phyloP scores from a whole-genome alignment of 2,888 invertebrate species.

The Drosophila borborema region DNA sequence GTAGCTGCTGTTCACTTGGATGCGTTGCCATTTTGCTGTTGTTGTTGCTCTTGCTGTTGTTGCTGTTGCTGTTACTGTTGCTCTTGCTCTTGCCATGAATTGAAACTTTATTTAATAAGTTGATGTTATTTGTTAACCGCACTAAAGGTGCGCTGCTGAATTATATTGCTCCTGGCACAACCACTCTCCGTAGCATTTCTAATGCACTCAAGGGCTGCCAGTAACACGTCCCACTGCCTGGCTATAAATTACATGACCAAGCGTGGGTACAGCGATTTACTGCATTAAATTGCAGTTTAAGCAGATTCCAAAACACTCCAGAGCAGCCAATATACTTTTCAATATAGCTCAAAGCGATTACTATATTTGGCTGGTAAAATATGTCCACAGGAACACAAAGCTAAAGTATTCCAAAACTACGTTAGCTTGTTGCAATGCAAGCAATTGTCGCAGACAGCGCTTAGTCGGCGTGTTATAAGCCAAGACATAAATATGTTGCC shows the following conservation, averaged over 20 bases:
- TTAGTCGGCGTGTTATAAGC: neutral
- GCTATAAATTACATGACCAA: conserved; percentile 46
- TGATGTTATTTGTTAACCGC: conserved; percentile 81
- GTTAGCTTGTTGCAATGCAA: neutral
- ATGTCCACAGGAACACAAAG: neutral
- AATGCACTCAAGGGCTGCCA: conserved; percentile 53
- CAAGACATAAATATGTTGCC: neutral
- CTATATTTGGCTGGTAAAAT: conserved; percentile 1
- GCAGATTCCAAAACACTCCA: conserved; percentile 10
- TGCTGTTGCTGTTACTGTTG: conserved; percentile 7
- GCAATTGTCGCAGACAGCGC: no score
- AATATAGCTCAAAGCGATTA: neutral
- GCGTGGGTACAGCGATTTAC: conserved; percentile 53
- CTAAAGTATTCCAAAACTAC: neutral
- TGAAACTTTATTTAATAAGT: conserved; percentile 81
- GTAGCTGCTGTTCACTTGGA: conserved; percentile 60
- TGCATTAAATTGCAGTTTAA: conserved; percentile 41
- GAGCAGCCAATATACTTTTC: conserved; percentile 10
- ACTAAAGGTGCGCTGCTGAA: conserved; percentile 66
- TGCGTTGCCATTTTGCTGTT: conserved; percentile 37
- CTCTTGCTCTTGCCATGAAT: conserved; percentile 50
- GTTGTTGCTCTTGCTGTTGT: neutral
- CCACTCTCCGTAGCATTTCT: conserved; percentile 42
- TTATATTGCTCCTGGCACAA: conserved; percentile 56
- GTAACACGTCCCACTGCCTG: conserved; percentile 45